A percentile compares a stretch with the other conserved stretches of the same genome.
Evolutionary conservation across 2,888 invertebrate genomes (phyloP).

Genomic region (Campoplex nolae): DNA sequence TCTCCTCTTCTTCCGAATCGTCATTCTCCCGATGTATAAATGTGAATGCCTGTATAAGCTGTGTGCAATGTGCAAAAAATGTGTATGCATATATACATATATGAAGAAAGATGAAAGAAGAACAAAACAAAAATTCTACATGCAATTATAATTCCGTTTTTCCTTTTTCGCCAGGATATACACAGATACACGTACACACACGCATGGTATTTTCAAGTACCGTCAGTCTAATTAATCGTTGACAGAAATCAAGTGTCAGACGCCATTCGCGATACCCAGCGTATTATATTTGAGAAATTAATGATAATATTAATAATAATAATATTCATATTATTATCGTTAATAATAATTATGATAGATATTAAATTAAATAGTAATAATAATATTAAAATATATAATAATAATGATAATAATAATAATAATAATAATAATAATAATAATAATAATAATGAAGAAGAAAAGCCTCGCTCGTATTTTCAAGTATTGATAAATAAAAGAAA

Average conservation of each 20-base stretch:
- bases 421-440: no score
- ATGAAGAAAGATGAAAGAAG: background rate
- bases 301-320: background rate
- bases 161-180: constrained; percentile 3
- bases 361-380: constrained; percentile 11
- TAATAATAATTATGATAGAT: constrained; percentile 30
- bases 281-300: constrained; percentile 53
- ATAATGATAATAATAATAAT: constrained; percentile 33
- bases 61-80: constrained; percentile 8
- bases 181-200: background rate
- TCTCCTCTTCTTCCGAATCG: constrained; percentile 9
- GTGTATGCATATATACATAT: background rate
- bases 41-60: constrained; percentile 9
- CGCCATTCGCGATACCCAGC: constrained; percentile 64
- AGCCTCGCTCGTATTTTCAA: constrained; percentile 82
- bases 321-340: constrained; percentile 28
- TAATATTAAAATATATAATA: constrained; percentile 18
- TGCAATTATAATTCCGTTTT: background rate
- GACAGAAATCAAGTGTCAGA: constrained; percentile 47
- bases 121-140: background rate
- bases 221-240: constrained; percentile 55
- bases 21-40: constrained; percentile 3
- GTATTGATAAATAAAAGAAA: constrained; percentile 74
- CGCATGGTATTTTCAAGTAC: background rate
- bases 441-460: constrained; percentile 59